Percentiles rank a stretch among this genome's conserved stretches.
phyloP scores from a whole-genome alignment of 2,113 vertebrate species.

The Trematocara zebra region DNA sequence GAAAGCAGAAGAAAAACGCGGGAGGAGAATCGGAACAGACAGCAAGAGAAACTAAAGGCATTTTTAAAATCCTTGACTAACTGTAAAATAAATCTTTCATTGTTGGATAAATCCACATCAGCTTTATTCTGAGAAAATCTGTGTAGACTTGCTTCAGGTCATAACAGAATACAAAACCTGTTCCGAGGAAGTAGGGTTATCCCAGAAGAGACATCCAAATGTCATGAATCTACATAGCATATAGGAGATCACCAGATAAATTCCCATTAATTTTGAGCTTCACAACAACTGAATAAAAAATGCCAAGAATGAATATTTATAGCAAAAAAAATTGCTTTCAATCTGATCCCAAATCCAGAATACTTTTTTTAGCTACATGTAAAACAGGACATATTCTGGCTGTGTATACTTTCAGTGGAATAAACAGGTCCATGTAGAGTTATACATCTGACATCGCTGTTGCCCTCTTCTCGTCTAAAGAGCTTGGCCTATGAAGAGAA shows the following conservation, averaged over 20 bases:
- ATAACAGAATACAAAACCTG: background rate
- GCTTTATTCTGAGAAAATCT: background rate
- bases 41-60: background rate
- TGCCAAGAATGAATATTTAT: constrained; percentile 61
- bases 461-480: constrained; percentile 31
- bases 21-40: background rate
- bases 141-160: background rate
- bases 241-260: constrained; percentile 11
- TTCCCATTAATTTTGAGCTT: constrained; percentile 35
- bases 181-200: background rate
- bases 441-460: constrained; percentile 20
- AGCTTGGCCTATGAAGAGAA: constrained; percentile 32
- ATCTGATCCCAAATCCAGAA: constrained; percentile 25
- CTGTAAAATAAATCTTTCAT: background rate
- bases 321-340: constrained; percentile 29
- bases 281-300: constrained; percentile 37
- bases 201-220: constrained; percentile 16
- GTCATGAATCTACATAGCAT: constrained; percentile 29
- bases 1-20: background rate
- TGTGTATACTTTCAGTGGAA: constrained; percentile 15
- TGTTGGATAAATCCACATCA: background rate
- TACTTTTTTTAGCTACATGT: constrained; percentile 20
- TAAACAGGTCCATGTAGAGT: constrained; percentile 26
- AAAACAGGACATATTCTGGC: constrained; percentile 17
- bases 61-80: background rate